Evolutionary conservation across 2,797 vertebrate species (phyloP).

Genomic region (Sylvia borin): DNA sequence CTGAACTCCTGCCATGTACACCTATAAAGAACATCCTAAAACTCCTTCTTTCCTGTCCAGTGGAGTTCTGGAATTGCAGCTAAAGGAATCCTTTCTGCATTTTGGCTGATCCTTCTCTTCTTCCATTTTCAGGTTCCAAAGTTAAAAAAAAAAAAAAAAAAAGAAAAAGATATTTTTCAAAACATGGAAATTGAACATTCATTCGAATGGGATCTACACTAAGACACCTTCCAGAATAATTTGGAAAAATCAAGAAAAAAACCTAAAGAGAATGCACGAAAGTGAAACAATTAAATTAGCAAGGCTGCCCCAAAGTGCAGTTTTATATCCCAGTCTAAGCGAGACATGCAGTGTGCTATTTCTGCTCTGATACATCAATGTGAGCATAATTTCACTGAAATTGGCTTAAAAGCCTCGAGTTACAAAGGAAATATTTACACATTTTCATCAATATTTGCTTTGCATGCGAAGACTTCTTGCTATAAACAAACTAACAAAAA

Average conservation of each 20-base stretch:
- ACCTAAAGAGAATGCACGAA: neutral
- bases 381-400: neutral
- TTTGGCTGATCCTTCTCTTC: neutral
- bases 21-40: neutral
- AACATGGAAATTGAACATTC: neutral
- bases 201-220: neutral
- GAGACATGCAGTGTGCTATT: neutral
- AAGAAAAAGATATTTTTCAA: neutral
- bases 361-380: neutral
- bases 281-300: conserved; percentile 9
- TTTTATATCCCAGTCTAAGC: neutral
- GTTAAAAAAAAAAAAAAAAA: neutral
- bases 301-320: neutral
- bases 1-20: neutral
- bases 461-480: neutral
- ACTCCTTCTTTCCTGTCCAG: neutral
- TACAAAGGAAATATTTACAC: neutral
- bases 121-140: neutral
- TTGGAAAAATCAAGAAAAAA: neutral
- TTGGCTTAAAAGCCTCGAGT: neutral
- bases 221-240: neutral
- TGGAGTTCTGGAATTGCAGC: neutral
- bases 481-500: neutral
- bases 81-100: neutral
- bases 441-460: neutral